Base-by-base conservation (phyloP, 23 tunicate genomes). In the Halocynthia roretzi region DNA sequence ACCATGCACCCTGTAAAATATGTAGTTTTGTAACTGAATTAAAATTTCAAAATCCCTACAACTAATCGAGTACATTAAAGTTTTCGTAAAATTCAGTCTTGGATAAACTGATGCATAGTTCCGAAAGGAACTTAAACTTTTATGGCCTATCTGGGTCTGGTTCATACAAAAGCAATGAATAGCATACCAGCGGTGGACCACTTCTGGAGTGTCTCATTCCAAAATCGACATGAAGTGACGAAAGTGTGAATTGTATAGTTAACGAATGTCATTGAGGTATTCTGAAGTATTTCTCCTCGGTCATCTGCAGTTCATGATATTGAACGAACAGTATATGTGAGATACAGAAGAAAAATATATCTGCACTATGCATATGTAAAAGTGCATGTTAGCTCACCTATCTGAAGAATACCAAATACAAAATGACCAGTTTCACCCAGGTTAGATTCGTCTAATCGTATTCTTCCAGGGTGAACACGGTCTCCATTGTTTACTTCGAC, bases 321-420 rank as follows among this genome's bases (percentile, higher is more conserved):
- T 58, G n/a, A 58, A 17, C 64, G 4, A 58, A 58, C 17, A 17
- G 4, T 17, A 14, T 14, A 58, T 4, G 64, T 15, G 64, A 15
- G 4, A 58, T 58, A 15, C 64, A 58, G 64, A 15, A 14, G 17
- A 60, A 17, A 19, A 11, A 68, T 21, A n/a, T 17, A 68, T 68
- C 12, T n/a, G 72, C 22, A 68, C 20, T 0, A 31, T 19, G 21
- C 21, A n/a, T n/a, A n/a, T n/a, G n/a, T n/a, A n/a, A n/a, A n/a
- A n/a, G n/a, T n/a, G n/a, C 21, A 68, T n/a, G 18, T 17, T n/a
- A 17, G 14, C 76, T 44, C 14, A 83, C 95, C 95, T 55, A 73
- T 88, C 83, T 88, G 79, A 12, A 66, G 76, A 67, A 88, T 83
- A 14, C 95, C 95, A 73, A 84, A 88, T 54, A 83, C 95, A 56